Evolutionary conservation across 2,888 invertebrate species (phyloP).

Genomic region (Lamproptera curius): DNA sequence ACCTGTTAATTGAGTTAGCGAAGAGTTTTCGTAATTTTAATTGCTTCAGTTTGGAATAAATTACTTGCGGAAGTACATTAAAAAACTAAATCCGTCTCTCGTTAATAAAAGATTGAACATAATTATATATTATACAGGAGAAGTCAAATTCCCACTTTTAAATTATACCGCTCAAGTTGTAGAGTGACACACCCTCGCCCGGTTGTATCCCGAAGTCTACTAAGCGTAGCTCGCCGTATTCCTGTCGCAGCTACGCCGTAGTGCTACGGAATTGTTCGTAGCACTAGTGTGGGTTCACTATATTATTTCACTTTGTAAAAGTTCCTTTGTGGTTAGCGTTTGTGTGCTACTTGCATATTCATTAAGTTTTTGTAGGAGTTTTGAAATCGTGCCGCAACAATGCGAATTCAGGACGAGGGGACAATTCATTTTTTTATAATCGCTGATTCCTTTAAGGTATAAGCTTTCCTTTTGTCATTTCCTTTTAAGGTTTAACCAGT

Average conservation of each 20-base stretch:
- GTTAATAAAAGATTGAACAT: background rate
- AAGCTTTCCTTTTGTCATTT: background rate
- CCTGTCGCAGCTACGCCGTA: background rate
- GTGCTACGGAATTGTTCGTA: background rate
- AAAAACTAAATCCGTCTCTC: background rate
- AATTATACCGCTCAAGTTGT: background rate
- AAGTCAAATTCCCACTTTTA: background rate
- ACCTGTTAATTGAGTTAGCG: constrained; percentile 4
- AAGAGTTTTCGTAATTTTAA: constrained; percentile 1
- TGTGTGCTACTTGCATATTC: constrained; percentile 10
- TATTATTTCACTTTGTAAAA: constrained; percentile 5
- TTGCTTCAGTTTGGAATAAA: too few species aligned
- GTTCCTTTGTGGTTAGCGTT: background rate
- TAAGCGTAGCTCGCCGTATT: too few species aligned
- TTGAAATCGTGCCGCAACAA: background rate
- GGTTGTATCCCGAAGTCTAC: background rate
- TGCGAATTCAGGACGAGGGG: background rate
- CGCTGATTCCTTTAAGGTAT: background rate
- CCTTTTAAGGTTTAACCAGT: background rate
- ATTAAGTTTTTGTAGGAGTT: background rate
- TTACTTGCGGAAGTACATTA: too few species aligned
- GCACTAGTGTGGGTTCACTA: constrained; percentile 1
- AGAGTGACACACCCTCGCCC: background rate
- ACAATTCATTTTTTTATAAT: background rate
- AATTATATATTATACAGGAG: background rate